Evolutionary conservation across 2,888 invertebrate species (phyloP).

Genomic region (Amphipoea oculea): DNA sequence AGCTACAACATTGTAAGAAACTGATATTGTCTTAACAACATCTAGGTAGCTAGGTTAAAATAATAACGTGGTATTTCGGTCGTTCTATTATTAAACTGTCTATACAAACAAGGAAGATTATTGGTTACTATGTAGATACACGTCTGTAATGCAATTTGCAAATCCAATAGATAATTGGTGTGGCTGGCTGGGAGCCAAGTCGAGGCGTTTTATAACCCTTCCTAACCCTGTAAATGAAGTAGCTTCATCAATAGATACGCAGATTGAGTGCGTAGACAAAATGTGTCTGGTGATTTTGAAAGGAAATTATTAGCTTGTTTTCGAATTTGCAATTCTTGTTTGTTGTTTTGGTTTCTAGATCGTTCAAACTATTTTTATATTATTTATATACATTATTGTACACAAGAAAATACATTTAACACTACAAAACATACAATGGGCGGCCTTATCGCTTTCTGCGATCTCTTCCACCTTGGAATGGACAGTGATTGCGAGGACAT

Average conservation of each 20-base stretch:
- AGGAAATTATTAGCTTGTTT: neutral
- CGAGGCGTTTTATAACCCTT: slow-evolving; percentile 48
- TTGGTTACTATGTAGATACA: slow-evolving; percentile 34
- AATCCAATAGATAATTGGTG: slow-evolving; percentile 50
- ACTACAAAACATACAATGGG: too few species aligned
- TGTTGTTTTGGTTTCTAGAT: neutral
- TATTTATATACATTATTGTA: too few species aligned
- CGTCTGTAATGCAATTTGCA: slow-evolving; percentile 43
- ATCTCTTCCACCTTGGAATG: too few species aligned
- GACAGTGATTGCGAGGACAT: neutral
- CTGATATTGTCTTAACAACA: neutral
- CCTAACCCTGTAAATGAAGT: slow-evolving; percentile 42
- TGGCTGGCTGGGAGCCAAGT: slow-evolving; percentile 58
- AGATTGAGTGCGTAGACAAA: slow-evolving; percentile 2
- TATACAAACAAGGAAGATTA: slow-evolving; percentile 34
- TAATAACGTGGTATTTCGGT: slow-evolving; percentile 30
- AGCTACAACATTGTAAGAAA: neutral
- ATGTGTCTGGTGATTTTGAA: slow-evolving; percentile 2
- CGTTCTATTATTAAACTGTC: slow-evolving; percentile 40
- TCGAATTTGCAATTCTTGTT: neutral
- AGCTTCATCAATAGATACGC: slow-evolving; percentile 34
- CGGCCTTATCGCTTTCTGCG: too few species aligned
- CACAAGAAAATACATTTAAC: too few species aligned
- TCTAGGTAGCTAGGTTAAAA: neutral
- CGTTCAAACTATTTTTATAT: neutral